Base-by-base conservation (phyloP, 2,888 invertebrate species). In the Thera britannica region DNA sequence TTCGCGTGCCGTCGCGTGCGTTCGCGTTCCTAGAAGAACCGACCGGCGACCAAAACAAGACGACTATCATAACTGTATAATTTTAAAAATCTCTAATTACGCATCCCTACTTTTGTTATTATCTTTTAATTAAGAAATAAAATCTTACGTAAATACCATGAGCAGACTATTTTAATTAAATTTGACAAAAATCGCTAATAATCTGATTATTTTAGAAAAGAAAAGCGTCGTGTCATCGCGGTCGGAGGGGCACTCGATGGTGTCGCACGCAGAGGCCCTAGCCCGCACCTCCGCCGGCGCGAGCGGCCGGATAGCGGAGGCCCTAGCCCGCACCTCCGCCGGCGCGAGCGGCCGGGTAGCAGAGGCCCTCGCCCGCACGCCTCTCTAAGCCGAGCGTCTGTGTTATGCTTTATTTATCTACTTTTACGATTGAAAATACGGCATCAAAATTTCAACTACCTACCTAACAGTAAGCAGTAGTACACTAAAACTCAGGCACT, bases 381-480 rank as follows among this genome's bases (percentile, higher is more conserved):
- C 77, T 79, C 80, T 78, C 81, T 72, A 87, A 88, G 90, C 90
- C 86, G 80, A 90, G 90, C 90, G 88, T 86, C 88, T 82, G 87
- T 88, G 87, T 85, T 58, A 88, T 89, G 91, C 91, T 87, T 89
- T 86, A 84, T 87, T 88, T 86, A 86, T 84, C 92, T 93, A 92
- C 92, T 77, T 83, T 87, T 92, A 92, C 91, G 88, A 90, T 92
- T 88, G 83, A 90, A 91, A 92, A 92, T 92, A 90, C 90, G 90
- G 90, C 90, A 84, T 92, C 90, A 89, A 92, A 92, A 93, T 92
- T 91, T 88, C 90, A 92, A 92, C 92, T 92, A 93, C 93, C 93
- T 93, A 93, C 93, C 93, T 93, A 93, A 93, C 92, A 92, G 92
- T 93, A 93, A 93, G 93, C 93, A 88, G 93, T 90, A 91, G 92